Evolutionary conservation across 2,888 invertebrate species (phyloP).

Genomic region (Lycia hirtaria): DNA sequence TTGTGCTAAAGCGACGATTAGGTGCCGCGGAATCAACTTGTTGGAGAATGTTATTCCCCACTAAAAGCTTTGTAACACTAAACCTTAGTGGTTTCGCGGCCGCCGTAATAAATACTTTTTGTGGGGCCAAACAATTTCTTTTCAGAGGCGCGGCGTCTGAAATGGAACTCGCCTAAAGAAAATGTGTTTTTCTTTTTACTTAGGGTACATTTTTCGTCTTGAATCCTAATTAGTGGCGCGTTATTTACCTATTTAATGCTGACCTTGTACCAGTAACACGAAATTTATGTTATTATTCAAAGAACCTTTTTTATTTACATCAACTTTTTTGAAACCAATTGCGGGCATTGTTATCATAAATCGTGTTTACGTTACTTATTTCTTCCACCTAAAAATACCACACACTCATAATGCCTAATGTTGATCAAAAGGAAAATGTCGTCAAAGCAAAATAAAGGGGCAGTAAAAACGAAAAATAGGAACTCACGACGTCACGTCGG

Average conservation of each 20-base stretch:
- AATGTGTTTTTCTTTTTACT: slow-evolving; percentile 17
- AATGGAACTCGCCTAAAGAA: slow-evolving; percentile 23
- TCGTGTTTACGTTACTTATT: neutral
- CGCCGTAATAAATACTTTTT: slow-evolving; percentile 39
- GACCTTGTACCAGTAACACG: neutral
- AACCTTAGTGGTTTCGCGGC: slow-evolving; percentile 41
- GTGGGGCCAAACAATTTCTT: slow-evolving; percentile 34
- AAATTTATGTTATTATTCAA: neutral
- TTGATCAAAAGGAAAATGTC: slow-evolving; percentile 8
- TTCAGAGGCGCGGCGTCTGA: slow-evolving; percentile 23
- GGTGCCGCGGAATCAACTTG: slow-evolving; percentile 61
- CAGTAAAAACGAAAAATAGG: slow-evolving; percentile 26
- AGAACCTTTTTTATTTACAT: neutral
- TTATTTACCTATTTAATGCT: neutral
- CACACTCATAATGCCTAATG: slow-evolving; percentile 5
- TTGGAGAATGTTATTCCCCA: slow-evolving; percentile 45
- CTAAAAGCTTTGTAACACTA: slow-evolving; percentile 55
- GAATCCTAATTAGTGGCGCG: slow-evolving; percentile 15
- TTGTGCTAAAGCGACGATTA: slow-evolving; percentile 71
- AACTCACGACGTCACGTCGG: slow-evolving; percentile 24
- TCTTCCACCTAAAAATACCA: neutral
- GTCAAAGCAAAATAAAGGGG: slow-evolving; percentile 18
- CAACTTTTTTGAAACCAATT: too few relatives aligned
- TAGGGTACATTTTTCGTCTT: slow-evolving; percentile 2
- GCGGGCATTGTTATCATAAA: too few relatives aligned